phyloP scores from a whole-genome alignment of 30 jellyfish, hydroid and myxozoan genomes.

The Turritopsis rubra region DNA sequence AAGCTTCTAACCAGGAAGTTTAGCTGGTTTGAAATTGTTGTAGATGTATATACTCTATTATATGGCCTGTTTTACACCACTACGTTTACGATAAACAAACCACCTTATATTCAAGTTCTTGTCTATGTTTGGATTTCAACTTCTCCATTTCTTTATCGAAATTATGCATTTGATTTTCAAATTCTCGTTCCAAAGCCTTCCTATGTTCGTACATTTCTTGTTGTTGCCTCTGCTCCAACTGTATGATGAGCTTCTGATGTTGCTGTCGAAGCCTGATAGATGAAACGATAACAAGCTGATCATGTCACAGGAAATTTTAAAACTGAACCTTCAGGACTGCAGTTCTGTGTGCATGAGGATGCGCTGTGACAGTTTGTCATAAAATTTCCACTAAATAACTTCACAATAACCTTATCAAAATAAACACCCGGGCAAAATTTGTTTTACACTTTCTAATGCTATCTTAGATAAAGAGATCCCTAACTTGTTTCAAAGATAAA shows the following conservation, averaged over 20 bases:
- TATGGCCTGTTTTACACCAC: background rate
- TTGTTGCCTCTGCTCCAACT: conserved; percentile 84
- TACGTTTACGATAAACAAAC: background rate
- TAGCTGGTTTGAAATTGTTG: too few species aligned
- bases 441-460: too few species aligned
- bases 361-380: too few species aligned
- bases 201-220: conserved; percentile 92
- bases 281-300: background rate
- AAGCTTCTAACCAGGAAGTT: background rate
- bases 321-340: background rate
- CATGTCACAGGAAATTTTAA: background rate
- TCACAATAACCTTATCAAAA: too few species aligned
- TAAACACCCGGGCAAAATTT: too few species aligned
- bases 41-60: too few species aligned
- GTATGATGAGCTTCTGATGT: conserved; percentile 79
- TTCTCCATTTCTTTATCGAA: conserved; percentile 96
- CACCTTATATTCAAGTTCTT: conserved; percentile 86
- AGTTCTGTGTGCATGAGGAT: background rate
- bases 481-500: background rate
- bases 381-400: background rate
- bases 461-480: too few species aligned
- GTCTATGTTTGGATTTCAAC: conserved; percentile 68
- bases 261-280: conserved; percentile 73
- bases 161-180: conserved; percentile 95
- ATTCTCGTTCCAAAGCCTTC: conserved; percentile 76